Evolutionary conservation across 2,888 invertebrate genomes (phyloP), one percentile per base, ranked within the genome.

Genomic region (Xylocampa areola): DNA sequence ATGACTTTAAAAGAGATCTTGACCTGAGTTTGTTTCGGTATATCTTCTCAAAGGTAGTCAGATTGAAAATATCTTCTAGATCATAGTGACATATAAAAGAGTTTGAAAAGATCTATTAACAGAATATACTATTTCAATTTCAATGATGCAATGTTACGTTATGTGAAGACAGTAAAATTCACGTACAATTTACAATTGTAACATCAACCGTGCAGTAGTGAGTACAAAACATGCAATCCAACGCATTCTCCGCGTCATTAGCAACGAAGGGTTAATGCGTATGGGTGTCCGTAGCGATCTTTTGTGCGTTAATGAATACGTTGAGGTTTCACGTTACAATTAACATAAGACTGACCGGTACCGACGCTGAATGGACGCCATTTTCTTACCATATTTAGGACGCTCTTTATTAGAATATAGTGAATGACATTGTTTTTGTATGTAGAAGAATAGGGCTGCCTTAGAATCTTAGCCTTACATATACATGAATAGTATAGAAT

Each of bases 321-420:
- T 35, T 19, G 62, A 44, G 69, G 66, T 76, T 69, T 72, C 68
- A 37, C 58, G 51, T 78, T 82, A 77, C 80, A 81, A 80, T 82
- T 79, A 81, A 76, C 68, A 71, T 75, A 77, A 73, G 67, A 62
- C 73, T 68, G 71, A 63, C 62, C 70, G 27, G 17, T 2, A 29
- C 10, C 10, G 6, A 17, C 10, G 25, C n/a, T 37, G 36, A 21
- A 41, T 50, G 16, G 6, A 21, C 10, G 10, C 6, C 11, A 19
- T 13, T 37, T 10, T 8, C 14, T 14, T 32, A 32, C 7, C 1
- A 32, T 30, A 16, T 43, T 50, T 32, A 35, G 36, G 14, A 47
- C 30, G 11, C 39, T n/a, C n/a, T 29, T 57, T 40, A 49, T 59
- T 59, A 39, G 21, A 43, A 36, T 23, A 23, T 4, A 8, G 13